Percentiles rank a stretch among this genome's conserved stretches.
These are phyloP conservation scores for Tenebrio molitor DNA, from an alignment of 1,140 invertebrate genomes.

Conservation along the genomic window DNA sequence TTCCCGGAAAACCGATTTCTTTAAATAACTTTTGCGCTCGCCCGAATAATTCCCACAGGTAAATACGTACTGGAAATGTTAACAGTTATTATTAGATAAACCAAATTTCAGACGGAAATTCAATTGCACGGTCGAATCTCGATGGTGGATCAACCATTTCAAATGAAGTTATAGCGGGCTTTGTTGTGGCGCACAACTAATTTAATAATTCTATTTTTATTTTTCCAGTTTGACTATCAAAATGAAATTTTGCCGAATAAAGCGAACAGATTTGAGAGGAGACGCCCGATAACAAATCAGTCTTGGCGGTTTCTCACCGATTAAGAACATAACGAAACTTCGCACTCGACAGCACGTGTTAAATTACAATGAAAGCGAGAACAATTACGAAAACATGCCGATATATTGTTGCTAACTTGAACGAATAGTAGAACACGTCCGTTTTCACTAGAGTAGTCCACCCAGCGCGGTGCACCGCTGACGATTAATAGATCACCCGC, in stretches of 20 bases:
- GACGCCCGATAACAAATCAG: not conserved
- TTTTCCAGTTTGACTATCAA: slow-evolving; percentile 10
- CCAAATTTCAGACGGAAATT: slow-evolving; percentile 19
- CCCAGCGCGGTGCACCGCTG: not conserved
- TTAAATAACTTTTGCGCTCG: too few relatives aligned
- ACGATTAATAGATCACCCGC: not conserved
- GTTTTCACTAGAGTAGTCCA: not conserved
- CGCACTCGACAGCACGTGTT: not conserved
- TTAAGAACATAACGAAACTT: not conserved
- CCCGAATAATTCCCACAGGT: too few relatives aligned
- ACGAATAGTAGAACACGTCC: not conserved
- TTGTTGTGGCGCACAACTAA: slow-evolving; percentile 22
- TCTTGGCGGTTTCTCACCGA: not conserved
- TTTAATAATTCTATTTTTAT: slow-evolving; percentile 12
- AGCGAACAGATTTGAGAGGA: too few relatives aligned
- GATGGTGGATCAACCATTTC: slow-evolving; percentile 14
- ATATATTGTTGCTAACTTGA: not conserved
- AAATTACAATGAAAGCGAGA: slow-evolving; percentile 8
- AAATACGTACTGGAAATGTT: too few relatives aligned
- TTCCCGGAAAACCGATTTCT: too few relatives aligned
- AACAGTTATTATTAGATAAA: too few relatives aligned
- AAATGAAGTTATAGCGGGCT: slow-evolving; percentile 19
- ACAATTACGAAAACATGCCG: not conserved
- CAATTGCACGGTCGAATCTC: slow-evolving; percentile 4
- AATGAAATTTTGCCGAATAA: not conserved